Base-by-base conservation (phyloP, 2,113 vertebrate species). In the Apus apus region DNA sequence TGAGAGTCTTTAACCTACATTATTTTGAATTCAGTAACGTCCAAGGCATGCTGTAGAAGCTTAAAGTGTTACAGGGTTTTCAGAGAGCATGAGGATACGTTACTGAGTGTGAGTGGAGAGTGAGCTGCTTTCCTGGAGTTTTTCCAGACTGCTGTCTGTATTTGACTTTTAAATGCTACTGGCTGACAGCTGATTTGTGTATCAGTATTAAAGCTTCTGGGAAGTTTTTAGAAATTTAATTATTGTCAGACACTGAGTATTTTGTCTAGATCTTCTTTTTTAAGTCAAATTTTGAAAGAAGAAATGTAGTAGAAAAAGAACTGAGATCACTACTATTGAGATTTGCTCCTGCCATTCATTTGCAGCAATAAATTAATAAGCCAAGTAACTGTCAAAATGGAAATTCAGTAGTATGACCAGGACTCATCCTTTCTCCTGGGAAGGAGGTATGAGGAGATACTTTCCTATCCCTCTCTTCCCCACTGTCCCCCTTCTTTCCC, bases 161-260 rank as follows among this genome's bases (percentile, higher is more conserved):
- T 75, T 50, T 93, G 65, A 75, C 53, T 94, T 87, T 60, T 79
- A 79, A 73, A 85, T 83, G 77, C 62, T 91, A 36, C 58, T 86
- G 50, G 34, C 54, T 87, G 91, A 89, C 87, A 89, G 74, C 66
- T 89, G n/a, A 89, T 85, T 89, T 89, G 53, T 62, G 13, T 34
- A 79, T 76, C 38, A 38, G 9, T 66, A 54, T 85, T 83, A 86
- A 95, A 74, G 61, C 62, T 87, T 72, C 56, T 48, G 50, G 54
- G 43, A 76, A 79, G 62, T 50, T 91, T 90, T 85, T 76, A 70
- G 43, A 34, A 94, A 85, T 56, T 13, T 66, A 40, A 38, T 88
- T 93, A 32, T 76, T 58, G 19, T 54, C 45, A 54, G 22, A 32
- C 66, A 50, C 5, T 2, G 3, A 77, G 17, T 77, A 43, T 70